Evolutionary conservation across 2,797 vertebrate species (phyloP).

Genomic region (Sebastes itinus): DNA sequence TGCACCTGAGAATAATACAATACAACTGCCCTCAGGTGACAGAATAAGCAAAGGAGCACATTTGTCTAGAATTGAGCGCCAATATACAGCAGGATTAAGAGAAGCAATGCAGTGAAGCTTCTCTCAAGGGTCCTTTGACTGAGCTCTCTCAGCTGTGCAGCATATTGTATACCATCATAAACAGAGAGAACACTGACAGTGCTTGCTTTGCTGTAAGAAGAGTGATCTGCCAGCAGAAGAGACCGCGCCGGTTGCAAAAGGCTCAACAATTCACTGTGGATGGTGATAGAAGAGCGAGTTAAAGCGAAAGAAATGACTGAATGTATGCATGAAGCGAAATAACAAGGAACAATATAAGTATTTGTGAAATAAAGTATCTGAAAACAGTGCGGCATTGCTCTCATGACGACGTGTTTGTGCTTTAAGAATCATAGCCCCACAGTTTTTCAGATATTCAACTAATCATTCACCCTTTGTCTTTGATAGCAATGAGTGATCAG

Average conservation of each 20-base stretch:
- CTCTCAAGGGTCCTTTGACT: slow-evolving; percentile 55
- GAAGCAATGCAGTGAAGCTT: slow-evolving; percentile 43
- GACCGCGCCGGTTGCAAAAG: neutral
- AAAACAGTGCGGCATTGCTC: neutral
- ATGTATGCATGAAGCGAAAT: neutral
- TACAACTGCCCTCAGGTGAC: slow-evolving; percentile 61
- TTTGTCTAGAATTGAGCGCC: slow-evolving; percentile 58
- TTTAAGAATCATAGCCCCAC: neutral
- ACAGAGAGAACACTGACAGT: slow-evolving; percentile 23
- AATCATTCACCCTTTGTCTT: slow-evolving; percentile 50
- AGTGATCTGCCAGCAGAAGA: neutral
- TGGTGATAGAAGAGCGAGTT: neutral
- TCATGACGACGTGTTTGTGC: neutral
- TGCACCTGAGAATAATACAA: slow-evolving; percentile 56
- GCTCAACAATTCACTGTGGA: slow-evolving; percentile 16
- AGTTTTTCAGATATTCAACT: slow-evolving; percentile 12
- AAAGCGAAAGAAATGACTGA: neutral
- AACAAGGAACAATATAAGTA: neutral
- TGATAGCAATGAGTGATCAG: slow-evolving; percentile 48
- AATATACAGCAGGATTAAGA: slow-evolving; percentile 48
- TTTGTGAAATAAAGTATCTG: neutral
- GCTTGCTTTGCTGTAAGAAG: slow-evolving; percentile 23
- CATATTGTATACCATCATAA: slow-evolving; percentile 38
- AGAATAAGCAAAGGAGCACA: slow-evolving; percentile 62
- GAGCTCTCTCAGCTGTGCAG: slow-evolving; percentile 45